Percentiles rank a stretch among this genome's conserved stretches.
Evolutionary conservation across 2,113 vertebrate genomes (phyloP).

Genomic region (Pterophyllum scalare): DNA sequence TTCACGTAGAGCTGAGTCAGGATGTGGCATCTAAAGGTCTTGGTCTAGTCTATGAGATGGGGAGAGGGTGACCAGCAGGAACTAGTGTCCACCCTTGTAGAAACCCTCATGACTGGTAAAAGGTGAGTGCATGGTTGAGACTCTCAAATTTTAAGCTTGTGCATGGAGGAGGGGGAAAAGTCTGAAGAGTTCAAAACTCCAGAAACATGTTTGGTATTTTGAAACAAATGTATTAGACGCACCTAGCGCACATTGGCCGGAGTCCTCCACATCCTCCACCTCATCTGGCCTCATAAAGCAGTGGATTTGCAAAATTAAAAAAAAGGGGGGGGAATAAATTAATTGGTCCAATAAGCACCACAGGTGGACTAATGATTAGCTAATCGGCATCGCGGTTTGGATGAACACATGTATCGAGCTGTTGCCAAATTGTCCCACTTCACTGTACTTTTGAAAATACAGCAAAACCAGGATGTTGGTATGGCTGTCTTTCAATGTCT

Average conservation of each 20-base stretch:
- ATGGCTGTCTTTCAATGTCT: not conserved
- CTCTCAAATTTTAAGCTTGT: not conserved
- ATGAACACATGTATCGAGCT: not conserved
- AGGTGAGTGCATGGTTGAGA: conserved; percentile 78
- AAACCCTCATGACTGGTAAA: conserved; percentile 98
- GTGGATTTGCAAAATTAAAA: not conserved
- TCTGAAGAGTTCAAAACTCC: not conserved
- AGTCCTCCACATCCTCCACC: not conserved
- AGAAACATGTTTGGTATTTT: not conserved
- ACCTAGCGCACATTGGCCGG: not conserved
- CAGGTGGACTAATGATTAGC: not conserved
- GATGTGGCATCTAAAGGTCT: conserved; percentile 98
- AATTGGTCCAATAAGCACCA: not conserved
- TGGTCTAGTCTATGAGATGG: conserved; percentile 95
- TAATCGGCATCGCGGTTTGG: not conserved
- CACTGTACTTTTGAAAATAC: not conserved
- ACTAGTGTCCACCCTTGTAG: conserved; percentile 93
- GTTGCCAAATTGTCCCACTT: not conserved
- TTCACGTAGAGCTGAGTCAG: conserved; percentile 90
- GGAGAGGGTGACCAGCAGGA: conserved; percentile 93
- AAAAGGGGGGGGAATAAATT: not conserved
- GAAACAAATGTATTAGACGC: not conserved
- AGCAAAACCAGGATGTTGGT: not conserved
- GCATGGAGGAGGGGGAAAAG: not conserved
- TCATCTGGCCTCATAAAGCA: not conserved